Evolutionary conservation across 2,888 invertebrate genomes (phyloP), one percentile per base, ranked within the genome.

Genomic region (Tiphia femorata): DNA sequence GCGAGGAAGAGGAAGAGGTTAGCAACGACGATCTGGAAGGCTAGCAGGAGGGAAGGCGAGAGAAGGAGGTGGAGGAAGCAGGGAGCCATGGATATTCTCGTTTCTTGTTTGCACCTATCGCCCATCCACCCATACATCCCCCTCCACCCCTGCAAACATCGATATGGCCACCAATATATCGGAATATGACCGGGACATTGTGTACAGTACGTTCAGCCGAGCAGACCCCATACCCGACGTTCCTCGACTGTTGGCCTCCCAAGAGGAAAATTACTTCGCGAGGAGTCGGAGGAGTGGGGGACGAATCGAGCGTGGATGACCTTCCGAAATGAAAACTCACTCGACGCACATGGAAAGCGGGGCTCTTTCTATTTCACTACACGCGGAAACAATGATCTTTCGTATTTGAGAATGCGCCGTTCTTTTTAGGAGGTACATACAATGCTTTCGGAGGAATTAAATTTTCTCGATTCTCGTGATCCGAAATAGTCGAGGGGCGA

Each of bases 101-200:
- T 79, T 79, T 79, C 78, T 80, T 80, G 79, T 80, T 80, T 78
- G 75, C 77, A 77, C 76, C 77, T 80, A 75, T 71, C 71, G 67
- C 62, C 65, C 61, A 49, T 49, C 60, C 64, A 54, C 53, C 64
- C 52, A 50, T 43, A 33, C 43, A 38, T 20, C 46, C 54, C 58
- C 60, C 54, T 46, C 46, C 57, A 25, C 29, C 33, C 58, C 64
- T 60, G 70, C 71, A 73, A 78, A 76, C 72, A 77, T 75, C 75
- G 73, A 75, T 76, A 75, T 63, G 67, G 62, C 63, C 64, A 71
- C 67, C 75, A 71, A 78, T 79, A 75, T 75, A 78, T 79, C 61
- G 76, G 73, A 72, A 78, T 79, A 76, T 74, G 64, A 69, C 60
- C 67, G 59, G 66, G 64, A 73, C 64, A 62, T 64, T 73, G 70